Percentiles rank a stretch among this genome's conserved stretches.
Evolutionary conservation across 2,113 vertebrate genomes (phyloP).

Genomic region (Epinephelus cyanopodus): DNA sequence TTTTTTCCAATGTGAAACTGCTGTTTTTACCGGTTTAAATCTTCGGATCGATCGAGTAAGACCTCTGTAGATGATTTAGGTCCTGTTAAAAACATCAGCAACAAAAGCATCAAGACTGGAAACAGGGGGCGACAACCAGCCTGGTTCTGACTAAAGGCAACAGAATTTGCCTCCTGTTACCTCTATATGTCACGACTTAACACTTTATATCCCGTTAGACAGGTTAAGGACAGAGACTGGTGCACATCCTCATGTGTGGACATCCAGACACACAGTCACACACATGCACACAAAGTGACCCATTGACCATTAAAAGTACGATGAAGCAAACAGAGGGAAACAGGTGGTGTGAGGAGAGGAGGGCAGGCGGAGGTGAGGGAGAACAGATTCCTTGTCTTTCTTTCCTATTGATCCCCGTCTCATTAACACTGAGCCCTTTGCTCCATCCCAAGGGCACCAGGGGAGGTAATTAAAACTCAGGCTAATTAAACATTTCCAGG

Average conservation of each 20-base stretch:
- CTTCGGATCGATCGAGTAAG: no score
- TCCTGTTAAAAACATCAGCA: no score
- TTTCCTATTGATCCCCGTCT: slow-evolving; percentile 76
- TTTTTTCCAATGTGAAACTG: no score
- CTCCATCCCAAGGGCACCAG: slow-evolving; percentile 70
- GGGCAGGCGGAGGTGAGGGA: slow-evolving; percentile 46
- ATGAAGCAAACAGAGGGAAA: slow-evolving; percentile 40
- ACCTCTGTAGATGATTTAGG: no score
- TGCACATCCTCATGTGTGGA: slow-evolving; percentile 9
- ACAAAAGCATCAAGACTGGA: no score
- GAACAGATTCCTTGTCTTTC: slow-evolving; percentile 65
- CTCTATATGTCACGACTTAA: no score
- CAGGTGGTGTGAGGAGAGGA: slow-evolving; percentile 48
- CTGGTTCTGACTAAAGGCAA: no score
- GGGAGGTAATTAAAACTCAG: slow-evolving; percentile 79
- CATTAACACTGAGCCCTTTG: slow-evolving; percentile 77
- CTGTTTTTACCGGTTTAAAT: no score
- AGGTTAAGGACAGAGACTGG: background rate
- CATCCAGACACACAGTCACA: slow-evolving; percentile 1
- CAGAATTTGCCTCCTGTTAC: no score
- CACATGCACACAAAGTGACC: slow-evolving; percentile 19
- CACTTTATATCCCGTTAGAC: background rate
- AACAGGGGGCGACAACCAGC: no score
- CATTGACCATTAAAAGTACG: slow-evolving; percentile 39
- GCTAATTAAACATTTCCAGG: slow-evolving; percentile 77